These are phyloP conservation scores for Eulemur mongoz DNA, from an alignment of 2,797 vertebrate species.

Conservation along the genomic window DNA sequence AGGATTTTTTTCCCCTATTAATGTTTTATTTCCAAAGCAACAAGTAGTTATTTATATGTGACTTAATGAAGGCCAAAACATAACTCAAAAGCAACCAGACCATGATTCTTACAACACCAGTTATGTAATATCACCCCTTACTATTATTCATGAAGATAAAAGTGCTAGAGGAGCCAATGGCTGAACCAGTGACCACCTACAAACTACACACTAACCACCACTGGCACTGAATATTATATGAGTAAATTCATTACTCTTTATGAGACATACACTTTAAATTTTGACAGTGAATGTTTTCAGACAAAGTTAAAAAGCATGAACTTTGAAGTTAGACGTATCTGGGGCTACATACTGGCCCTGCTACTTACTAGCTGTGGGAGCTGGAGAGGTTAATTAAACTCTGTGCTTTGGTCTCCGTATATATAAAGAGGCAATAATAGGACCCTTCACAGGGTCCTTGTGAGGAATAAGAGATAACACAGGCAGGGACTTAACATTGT, in stretches of 20 bases:
- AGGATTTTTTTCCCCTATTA: not conserved
- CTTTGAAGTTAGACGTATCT: not conserved
- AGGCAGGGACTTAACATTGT: not conserved
- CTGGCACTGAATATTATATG: not conserved
- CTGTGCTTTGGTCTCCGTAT: not conserved
- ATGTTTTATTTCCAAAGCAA: not conserved
- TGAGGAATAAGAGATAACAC: not conserved
- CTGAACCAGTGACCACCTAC: not conserved
- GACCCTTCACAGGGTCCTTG: rapidly evolving
- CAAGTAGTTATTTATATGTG: not conserved
- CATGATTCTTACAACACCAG: not conserved
- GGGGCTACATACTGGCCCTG: not conserved
- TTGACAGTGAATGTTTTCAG: not conserved
- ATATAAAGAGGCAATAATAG: not conserved
- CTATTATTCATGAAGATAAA: not conserved
- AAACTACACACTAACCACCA: not conserved
- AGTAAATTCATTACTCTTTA: not conserved
- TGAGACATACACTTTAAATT: not conserved
- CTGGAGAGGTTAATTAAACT: not conserved
- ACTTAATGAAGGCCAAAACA: not conserved
- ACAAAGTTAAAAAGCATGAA: not conserved
- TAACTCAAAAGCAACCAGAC: not conserved
- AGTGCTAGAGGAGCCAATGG: not conserved
- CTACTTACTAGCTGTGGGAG: not conserved
- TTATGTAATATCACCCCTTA: not conserved